Conservation (phyloP, 2,113 vertebrate genomes). For the Lepus timidus region DNA sequence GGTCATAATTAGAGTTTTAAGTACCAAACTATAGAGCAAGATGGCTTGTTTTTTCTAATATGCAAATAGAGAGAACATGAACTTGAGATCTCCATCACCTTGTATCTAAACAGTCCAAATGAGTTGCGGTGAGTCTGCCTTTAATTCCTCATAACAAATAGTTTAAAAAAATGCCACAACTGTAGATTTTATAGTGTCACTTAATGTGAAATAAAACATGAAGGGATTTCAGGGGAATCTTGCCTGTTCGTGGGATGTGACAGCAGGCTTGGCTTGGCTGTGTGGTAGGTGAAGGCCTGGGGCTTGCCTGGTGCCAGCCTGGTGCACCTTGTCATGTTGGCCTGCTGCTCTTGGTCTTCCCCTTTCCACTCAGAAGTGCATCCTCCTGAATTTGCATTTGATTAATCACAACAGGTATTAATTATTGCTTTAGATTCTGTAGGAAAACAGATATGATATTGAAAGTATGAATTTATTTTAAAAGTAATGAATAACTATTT, state of each 20-base stretch:
- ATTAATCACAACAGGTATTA: not conserved
- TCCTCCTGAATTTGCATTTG: not conserved
- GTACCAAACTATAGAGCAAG: not conserved
- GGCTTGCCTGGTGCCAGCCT: accelerated
- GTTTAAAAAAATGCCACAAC: slow-evolving; percentile 27
- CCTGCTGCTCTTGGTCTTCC: not conserved
- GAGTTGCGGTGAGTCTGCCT: slow-evolving; percentile 39
- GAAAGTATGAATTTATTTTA: not conserved
- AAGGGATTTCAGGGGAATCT: slow-evolving; percentile 47
- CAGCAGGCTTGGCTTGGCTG: not conserved
- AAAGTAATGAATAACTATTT: not conserved
- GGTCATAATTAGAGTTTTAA: slow-evolving; percentile 25
- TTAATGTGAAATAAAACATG: slow-evolving; percentile 69
- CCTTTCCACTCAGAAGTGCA: not conserved
- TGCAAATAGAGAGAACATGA: slow-evolving; percentile 34
- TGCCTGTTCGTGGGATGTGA: slow-evolving; percentile 13
- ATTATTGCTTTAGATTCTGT: slow-evolving; percentile 22
- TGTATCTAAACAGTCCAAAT: not conserved
- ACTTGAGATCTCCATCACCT: not conserved
- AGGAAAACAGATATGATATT: not conserved
- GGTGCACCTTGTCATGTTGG: not conserved
- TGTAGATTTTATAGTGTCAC: slow-evolving; percentile 64
- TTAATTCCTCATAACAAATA: slow-evolving; percentile 41
- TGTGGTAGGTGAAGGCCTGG: not conserved
- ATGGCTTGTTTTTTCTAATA: slow-evolving; percentile 43